Evolutionary conservation across 2,113 vertebrate species (phyloP), one percentile per base, ranked within the genome.

Genomic region (Brachionichthys hirsutus): DNA sequence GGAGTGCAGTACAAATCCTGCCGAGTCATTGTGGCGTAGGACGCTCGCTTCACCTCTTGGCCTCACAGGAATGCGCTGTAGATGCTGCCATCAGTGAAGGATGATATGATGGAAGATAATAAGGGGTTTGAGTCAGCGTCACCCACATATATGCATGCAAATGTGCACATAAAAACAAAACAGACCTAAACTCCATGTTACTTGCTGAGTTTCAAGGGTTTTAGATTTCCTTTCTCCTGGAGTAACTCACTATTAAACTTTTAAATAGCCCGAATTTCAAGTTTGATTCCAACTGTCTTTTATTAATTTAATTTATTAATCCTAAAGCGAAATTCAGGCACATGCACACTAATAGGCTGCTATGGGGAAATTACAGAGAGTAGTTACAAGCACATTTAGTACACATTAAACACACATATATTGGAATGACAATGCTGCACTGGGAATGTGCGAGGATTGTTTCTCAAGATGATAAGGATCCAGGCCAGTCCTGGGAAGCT

Each of bases 11-110:
- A 75, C 45, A 81, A 88, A 88, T 89, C 78, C 76, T 90, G 87
- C 79, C 67, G 83, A 83, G 86, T 92, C 89, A 90, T 82, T 72
- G 78, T 85, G 76, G 81, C 76, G 75, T 83, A 80, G 83, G 82
- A 78, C 67, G 85, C 79, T 85, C 72, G 77, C 48, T 53, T 85
- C 73, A 77, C 84, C 85, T 79, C 77, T 16, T 66, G 69, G 81
- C 80, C 81, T 73, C 61, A 3, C 75, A 74, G 78, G 70, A 75
- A 76, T 71, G 79, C 61, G 47, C 62, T 77, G 78, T 82, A 82
- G 69, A 81, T 43, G 68, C 66, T 58, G 9, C 66, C 51, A 11
- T 70, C 55, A 62, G 18, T 50, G 42, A 66, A 56, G 69, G 57
- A 48, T 71, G 70, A 80, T 78, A 64, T 77, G 75, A 84, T 77